Evolutionary conservation across 2,888 invertebrate species (phyloP).

Genomic region (Drosophila hawaiiensis): DNA sequence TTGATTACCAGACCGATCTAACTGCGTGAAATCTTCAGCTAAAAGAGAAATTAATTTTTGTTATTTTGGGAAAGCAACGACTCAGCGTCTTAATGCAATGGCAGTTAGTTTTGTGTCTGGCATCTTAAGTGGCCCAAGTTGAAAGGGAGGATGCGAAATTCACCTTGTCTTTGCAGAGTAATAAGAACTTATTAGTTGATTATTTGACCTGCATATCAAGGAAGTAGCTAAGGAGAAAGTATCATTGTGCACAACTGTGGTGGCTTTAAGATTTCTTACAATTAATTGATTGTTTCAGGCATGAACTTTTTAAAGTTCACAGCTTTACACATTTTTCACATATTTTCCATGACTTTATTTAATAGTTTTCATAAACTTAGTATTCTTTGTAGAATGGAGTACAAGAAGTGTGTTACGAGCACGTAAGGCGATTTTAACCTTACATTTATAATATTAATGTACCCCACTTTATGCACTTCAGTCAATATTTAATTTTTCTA

Average conservation of each 20-base stretch:
- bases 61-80: not conserved
- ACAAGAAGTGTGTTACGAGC: not conserved
- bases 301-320: not conserved
- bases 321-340: not conserved
- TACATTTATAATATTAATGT: not conserved
- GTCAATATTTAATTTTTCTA: not conserved
- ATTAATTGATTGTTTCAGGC: not conserved
- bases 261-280: not conserved
- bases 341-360: not conserved
- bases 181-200: constrained; percentile 22
- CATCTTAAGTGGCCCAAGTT: constrained; percentile 60
- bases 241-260: not conserved
- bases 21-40: constrained; percentile 7
- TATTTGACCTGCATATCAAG: constrained; percentile 16
- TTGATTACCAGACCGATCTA: constrained; percentile 62
- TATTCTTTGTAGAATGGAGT: too few species aligned
- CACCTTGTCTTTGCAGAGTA: constrained; percentile 6
- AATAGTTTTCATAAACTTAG: not conserved
- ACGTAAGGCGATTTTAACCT: not conserved
- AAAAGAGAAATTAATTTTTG: constrained; percentile 70
- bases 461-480: not conserved
- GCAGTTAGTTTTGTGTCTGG: constrained; percentile 56
- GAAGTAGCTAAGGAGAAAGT: not conserved
- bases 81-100: constrained; percentile 13
- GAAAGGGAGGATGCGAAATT: not conserved